Base-by-base conservation (phyloP, 2,797 vertebrate genomes). In the Galaxias olidus region DNA sequence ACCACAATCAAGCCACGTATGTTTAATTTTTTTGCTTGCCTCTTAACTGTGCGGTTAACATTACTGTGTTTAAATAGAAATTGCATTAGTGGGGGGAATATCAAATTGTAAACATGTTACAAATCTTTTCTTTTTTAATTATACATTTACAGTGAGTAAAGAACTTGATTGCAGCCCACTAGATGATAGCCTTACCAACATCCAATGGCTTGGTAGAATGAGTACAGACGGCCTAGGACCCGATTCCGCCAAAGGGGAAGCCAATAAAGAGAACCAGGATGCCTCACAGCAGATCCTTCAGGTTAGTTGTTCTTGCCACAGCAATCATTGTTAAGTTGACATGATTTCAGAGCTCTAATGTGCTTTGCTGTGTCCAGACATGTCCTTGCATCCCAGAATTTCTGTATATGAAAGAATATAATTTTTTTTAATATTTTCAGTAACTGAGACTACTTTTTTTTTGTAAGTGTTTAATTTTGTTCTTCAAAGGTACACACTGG, bases 181-280 rank as follows among this genome's bases (percentile, higher is more conserved):
- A 41, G 91, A 98, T 66, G 92, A 88, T 82, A 98, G 95, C 78
- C 91, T 98, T 73, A 96, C 96, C 60, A 95, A 95, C 65, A 95
- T 98, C 67, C 95, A 96, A 57, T 96, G 96, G 96, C 82, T 97
- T 69, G 93, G 93, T n/a, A 93, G 79, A 73, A 95, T 95, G 93
- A 93, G 74, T 82, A 89, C 93, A 0, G 84, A 88, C 0, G 74
- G 79, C 9, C 63, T 94, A 1, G 89, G 83, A 61, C 61, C 90
- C 1, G 86, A 91, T 71, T 57, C 77, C 13, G 45, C 68, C 64
- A 90, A 90, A 74, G 90, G 79, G 44, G 60, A 46, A 5, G 68
- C 19, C 0, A 85, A 85, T 64, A 95, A 94, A 66, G 94, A 98
- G 81, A 97, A 95, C 75, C 52, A 57, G 14, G 56, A 13, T 12